A percentile compares a stretch with the other conserved stretches of the same genome.
These are phyloP conservation scores for Poecilia gillii DNA, from an alignment of 2,797 vertebrate species.

Conservation along the genomic window DNA sequence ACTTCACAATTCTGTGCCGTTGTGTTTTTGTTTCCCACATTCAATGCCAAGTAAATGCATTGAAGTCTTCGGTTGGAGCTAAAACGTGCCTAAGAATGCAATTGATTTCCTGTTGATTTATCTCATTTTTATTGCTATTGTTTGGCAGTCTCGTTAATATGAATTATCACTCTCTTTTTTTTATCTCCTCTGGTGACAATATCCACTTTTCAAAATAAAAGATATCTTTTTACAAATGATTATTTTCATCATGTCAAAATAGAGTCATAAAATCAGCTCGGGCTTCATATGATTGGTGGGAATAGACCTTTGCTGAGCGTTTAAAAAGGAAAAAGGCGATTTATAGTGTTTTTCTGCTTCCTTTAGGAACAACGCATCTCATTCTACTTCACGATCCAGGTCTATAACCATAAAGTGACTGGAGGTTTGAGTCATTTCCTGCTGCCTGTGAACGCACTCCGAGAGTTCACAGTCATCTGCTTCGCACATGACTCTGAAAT, in stretches of 20 bases:
- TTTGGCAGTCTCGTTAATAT: neutral
- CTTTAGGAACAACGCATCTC: neutral
- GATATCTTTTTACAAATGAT: neutral
- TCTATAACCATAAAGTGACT: neutral
- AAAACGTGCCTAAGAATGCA: neutral
- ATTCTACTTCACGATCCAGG: conserved; percentile 3
- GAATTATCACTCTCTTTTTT: neutral
- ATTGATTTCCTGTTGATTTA: neutral
- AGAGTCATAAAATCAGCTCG: neutral
- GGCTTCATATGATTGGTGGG: neutral
- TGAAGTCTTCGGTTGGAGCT: neutral
- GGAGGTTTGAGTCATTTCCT: conserved; percentile 14
- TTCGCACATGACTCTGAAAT: conserved; percentile 42
- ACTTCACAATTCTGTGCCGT: neutral
- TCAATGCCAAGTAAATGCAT: neutral
- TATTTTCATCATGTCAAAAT: neutral
- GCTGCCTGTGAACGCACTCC: neutral
- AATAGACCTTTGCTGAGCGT: neutral
- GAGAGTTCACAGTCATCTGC: conserved; percentile 36
- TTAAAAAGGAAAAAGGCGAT: conserved; percentile 25
- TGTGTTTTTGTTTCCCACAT: neutral
- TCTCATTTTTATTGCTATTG: neutral
- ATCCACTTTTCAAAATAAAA: neutral
- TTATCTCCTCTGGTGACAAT: neutral
- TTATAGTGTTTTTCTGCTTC: neutral